phyloP scores from a whole-genome alignment of 1,140 invertebrate species.

The Drosophila sp. region DNA sequence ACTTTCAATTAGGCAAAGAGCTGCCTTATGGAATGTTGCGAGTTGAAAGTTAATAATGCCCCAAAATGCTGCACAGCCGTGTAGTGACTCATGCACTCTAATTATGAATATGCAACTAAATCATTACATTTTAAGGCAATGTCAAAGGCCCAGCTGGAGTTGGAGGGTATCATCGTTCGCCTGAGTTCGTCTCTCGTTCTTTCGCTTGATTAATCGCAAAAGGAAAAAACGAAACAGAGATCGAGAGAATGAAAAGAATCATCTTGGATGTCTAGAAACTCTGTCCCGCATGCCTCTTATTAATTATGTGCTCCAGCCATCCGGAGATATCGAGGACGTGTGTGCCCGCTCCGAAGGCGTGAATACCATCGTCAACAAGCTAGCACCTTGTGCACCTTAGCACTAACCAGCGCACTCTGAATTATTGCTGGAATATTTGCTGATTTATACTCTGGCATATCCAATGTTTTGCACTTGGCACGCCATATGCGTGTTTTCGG shows the following conservation, averaged over 20 bases:
- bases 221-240: conserved; percentile 20
- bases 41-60: conserved; percentile 69
- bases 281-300: conserved; percentile 48
- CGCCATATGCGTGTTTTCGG: conserved; percentile 60
- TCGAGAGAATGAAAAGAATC: conserved; percentile 16
- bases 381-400: conserved; percentile 57
- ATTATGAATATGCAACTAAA: conserved; percentile 81
- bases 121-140: conserved; percentile 79
- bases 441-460: conserved; percentile 68
- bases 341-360: conserved; percentile 69
- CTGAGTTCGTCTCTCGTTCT: background rate
- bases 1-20: conserved; percentile 73
- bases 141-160: conserved; percentile 75
- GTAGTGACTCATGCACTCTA: conserved; percentile 51
- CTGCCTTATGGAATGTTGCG: conserved; percentile 20
- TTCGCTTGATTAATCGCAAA: conserved; percentile 67
- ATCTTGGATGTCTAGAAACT: conserved; percentile 19
- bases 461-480: conserved; percentile 55
- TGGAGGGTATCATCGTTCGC: conserved; percentile 5
- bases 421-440: conserved; percentile 80
- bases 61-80: conserved; percentile 11
- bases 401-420: conserved; percentile 36
- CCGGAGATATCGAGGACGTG: conserved; percentile 14
- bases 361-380: conserved; percentile 78
- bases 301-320: conserved; percentile 47